These are phyloP conservation scores for Monarcha castaneiventris DNA, from an alignment of 2,113 vertebrate species.

Conservation along the genomic window DNA sequence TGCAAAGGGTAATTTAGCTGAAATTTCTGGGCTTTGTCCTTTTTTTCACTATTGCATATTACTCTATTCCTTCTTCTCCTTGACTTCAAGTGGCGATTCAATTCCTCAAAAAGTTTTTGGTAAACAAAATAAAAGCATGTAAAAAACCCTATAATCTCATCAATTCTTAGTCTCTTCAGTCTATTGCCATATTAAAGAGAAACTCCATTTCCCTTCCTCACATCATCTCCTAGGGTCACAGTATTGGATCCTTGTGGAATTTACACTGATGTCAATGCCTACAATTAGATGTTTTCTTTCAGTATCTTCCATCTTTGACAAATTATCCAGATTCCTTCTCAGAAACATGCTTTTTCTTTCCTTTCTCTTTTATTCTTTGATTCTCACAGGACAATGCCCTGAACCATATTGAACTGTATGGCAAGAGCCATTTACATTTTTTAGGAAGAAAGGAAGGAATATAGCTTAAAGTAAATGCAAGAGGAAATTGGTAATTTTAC, in stretches of 20 bases:
- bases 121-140: neutral
- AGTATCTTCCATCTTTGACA: neutral
- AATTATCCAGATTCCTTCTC: neutral
- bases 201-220: neutral
- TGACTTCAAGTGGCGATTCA: neutral
- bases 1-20: neutral
- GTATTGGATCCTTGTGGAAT: neutral
- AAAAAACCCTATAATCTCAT: fast-evolving
- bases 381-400: neutral
- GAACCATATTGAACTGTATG: fast-evolving
- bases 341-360: neutral
- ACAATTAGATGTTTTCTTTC: neutral
- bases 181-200: neutral
- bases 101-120: neutral
- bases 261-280: neutral
- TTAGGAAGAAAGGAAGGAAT: neutral
- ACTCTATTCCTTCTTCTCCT: neutral
- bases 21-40: neutral
- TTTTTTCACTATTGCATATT: neutral
- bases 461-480: neutral
- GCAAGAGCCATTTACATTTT: neutral
- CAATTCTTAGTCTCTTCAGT: neutral
- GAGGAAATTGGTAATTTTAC: neutral
- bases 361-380: neutral
- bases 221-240: neutral